Base-by-base conservation (phyloP, 30 jellyfish, hydroid and myxozoan genomes). In the Rhopilema esculentum region DNA sequence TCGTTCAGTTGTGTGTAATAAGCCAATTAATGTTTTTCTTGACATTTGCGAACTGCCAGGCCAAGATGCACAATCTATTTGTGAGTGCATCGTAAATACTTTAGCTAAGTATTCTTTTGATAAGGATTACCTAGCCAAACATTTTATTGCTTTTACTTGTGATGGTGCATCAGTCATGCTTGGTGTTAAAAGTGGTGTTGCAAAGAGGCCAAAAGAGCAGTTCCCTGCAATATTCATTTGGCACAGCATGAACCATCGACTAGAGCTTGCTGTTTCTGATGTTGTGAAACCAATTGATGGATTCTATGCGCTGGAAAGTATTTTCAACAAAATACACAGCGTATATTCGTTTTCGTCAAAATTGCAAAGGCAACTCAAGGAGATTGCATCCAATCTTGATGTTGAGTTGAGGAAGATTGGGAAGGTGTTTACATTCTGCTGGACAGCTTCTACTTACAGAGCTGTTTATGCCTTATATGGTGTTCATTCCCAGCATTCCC, bases 231-330 rank as follows among this genome's bases (percentile, higher is more conserved):
- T 82, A 72, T 1, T 88, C n/a, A 62, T 64, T 20, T 88, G 96
- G 96, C 83, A 81, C 73, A 79, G 95, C 69, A 29, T 79, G 82
- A 66, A 88, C 71, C 93, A 88, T 49, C 73, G 90, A 80, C 68
- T 88, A 67, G 96, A 80, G 81, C 88, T 88, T 48, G 91, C 93
- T 8, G 93, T 78, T 67, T 17, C 80, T 19, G 93, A 88, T 79
- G 88, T 89, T 27, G 82, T 88, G 0, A 88, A 77, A 49, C 16
- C 79, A 57, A 49, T 88, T 21, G 19, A 49, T 21, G 87, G 89
- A 26, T 21, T 88, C 51, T 7, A 79, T 69, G 20, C 27, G 29
- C 40, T 80, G 8, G 87, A 88, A 88, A 25, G 66, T 49, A n/a
- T 49, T 80, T 62, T 88, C 26, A 29, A 65, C 26, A 88, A 80